Base-by-base conservation (phyloP, 2,888 invertebrate genomes). In the Thyatira batis region DNA sequence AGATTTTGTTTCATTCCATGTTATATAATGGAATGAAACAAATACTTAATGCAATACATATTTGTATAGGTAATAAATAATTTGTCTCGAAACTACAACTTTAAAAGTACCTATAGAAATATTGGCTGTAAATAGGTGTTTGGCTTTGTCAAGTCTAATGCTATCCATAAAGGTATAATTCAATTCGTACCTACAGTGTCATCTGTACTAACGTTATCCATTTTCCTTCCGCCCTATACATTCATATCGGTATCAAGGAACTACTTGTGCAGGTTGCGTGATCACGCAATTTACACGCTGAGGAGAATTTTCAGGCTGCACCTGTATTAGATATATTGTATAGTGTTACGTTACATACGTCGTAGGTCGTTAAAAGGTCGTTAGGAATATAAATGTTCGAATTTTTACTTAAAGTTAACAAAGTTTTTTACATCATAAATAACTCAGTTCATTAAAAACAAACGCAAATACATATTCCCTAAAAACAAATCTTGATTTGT, bases 281-380 rank as follows among this genome's bases (percentile, higher is more conserved):
- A 70, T 56, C 45, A 55, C 55, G 67, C 68, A 71, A 73, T 76
- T 70, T 67, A 71, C 71, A 69, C 68, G 65, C 63, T 62, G 57
- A 61, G 65, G 67, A 71, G 72, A 76, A 72, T 72, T 72, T 73
- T 55, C 51, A 51, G 23, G 17, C 39, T 13, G 17, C 8, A 17
- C 39, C 39, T 39, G 17, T 33, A 13, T 33, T 11, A 33, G 33
- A 11, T 13, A 17, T 13, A 39, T n/a, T n/a, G 17, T 39, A 39
- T 6, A 39, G 39, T n/a, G 17, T 39, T 8, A n/a, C 39, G 13
- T 39, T 17, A 17, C 39, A 39, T 8, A 39, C 39, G 39, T 17
- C 39, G 8, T 39, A 4, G 23, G 17, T 39, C 17, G 5, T 11
- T 13, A 33, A 39, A n/a, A 2, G 17, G n/a, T 39, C 39, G 39